Evolutionary conservation across 1,140 invertebrate species (phyloP).

Genomic region (Bombus soroeensis): DNA sequence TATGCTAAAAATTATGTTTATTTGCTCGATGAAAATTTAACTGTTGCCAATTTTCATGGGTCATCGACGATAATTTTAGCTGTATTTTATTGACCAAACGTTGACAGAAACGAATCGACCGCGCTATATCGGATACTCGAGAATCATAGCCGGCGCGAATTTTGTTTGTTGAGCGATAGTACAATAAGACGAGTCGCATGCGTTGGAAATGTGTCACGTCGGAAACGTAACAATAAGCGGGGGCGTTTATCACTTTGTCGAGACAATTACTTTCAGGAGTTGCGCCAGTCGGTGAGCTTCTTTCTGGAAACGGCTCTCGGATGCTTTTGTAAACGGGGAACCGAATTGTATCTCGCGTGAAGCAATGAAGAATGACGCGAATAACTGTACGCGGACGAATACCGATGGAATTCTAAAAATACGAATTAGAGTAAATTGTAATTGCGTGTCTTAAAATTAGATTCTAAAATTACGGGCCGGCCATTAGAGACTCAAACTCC

Average conservation of each 20-base stretch:
- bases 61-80: no score
- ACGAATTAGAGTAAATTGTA: constrained; percentile 8
- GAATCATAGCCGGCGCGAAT: no score
- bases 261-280: not conserved
- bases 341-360: not conserved
- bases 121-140: no score
- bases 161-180: no score
- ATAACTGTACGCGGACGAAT: not conserved
- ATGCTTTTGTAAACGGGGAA: not conserved
- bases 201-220: not conserved
- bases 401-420: not conserved
- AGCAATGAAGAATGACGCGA: not conserved
- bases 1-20: no score
- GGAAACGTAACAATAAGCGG: not conserved
- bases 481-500: not conserved
- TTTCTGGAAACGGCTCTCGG: not conserved
- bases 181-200: not conserved
- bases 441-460: constrained; percentile 6
- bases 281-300: not conserved
- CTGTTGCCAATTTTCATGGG: no score
- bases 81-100: no score
- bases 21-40: no score
- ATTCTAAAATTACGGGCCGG: not conserved
- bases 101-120: no score
- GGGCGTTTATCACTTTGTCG: constrained; percentile 10